Base-by-base conservation (phyloP, 1,140 invertebrate species). In the Chelonus insularis region DNA sequence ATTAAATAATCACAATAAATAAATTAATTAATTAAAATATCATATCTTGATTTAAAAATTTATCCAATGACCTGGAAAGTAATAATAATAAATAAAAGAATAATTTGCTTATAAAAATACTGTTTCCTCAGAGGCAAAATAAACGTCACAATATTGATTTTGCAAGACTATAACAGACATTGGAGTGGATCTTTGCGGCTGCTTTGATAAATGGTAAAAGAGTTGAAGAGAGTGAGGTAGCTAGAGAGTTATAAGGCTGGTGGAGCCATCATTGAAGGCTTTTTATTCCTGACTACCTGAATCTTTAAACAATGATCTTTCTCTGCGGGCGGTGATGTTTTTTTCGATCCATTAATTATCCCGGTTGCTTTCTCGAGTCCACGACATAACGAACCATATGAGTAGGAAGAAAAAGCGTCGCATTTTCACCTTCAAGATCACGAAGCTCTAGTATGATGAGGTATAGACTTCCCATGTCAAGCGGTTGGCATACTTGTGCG, bases 121-220 rank as follows among this genome's bases (percentile, higher is more conserved):
- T 4, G 29, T 39, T 52, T 43, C 34, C 7, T 7, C 9, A 18
- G 14, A 37, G 3, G 36, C 39, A 8, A 39, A 60, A 54, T 39
- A n/a, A 14, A 50, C 14, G 58, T 60, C 58, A 60, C 14, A 60
- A 60, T 60, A 60, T 60, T 60, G 48, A 60, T 52, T 60, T 25
- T 25, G 45, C 58, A 39, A 52, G 20, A 52, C 29, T 21, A 16
- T 34, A 48, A 36, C 43, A 9, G 29, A 16, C 21, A 36, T 18
- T 34, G 50, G 21, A 57, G 54, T 32, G 6, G 66, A 39, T 39
- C 7, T 14, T 39, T 39, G 11, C 36, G 9, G 36, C 12, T 1
- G 68, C 64, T 39, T 68, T 71, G 69, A 71, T 71, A 65, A 69
- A 71, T 71, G 69, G 58, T 54, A 50, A 68, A 58, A 43, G 50